A percentile compares a stretch with the other conserved stretches of the same genome.
These are phyloP conservation scores for Takifugu rubripes DNA, from an alignment of 2,797 vertebrate species.

Conservation along the genomic window DNA sequence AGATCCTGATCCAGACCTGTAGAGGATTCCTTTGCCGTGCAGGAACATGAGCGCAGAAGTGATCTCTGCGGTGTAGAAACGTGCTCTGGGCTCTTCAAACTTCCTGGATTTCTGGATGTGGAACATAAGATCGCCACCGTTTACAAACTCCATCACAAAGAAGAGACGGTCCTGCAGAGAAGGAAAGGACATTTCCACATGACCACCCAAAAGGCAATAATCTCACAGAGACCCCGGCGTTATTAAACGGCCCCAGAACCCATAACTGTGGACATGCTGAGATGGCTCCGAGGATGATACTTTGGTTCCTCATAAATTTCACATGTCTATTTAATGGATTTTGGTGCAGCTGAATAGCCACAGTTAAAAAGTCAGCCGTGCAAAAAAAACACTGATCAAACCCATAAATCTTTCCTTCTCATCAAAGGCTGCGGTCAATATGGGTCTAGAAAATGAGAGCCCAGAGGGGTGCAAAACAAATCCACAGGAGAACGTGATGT, in stretches of 20 bases:
- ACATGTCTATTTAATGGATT: slow-evolving; percentile 33
- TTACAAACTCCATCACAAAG: slow-evolving; percentile 99
- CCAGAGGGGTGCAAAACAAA: neutral
- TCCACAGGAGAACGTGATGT: slow-evolving; percentile 17
- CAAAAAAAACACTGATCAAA: slow-evolving; percentile 36
- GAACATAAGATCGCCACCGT: slow-evolving; percentile 97
- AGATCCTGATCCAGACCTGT: slow-evolving; percentile 78
- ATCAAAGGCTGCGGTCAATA: slow-evolving; percentile 42
- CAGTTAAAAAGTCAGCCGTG: slow-evolving; percentile 20
- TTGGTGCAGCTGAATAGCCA: slow-evolving; percentile 16
- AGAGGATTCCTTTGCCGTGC: slow-evolving; percentile 92
- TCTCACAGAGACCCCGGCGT: slow-evolving; percentile 1
- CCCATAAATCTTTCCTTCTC: slow-evolving; percentile 54
- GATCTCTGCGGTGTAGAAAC: slow-evolving; percentile 96
- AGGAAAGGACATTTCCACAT: slow-evolving; percentile 26
- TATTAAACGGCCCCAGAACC: slow-evolving; percentile 26
- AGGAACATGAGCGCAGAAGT: slow-evolving; percentile 97
- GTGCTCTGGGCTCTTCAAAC: slow-evolving; percentile 89
- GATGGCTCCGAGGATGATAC: slow-evolving; percentile 25
- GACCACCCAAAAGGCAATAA: slow-evolving; percentile 8
- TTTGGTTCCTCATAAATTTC: slow-evolving; percentile 34
- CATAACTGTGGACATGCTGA: slow-evolving; percentile 12
- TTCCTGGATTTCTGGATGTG: slow-evolving; percentile 98
- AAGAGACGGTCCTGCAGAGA: slow-evolving; percentile 83
- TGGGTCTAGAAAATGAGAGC: slow-evolving; percentile 38